Base-by-base conservation (phyloP, 2,113 vertebrate species). In the Polyodon spathula region DNA sequence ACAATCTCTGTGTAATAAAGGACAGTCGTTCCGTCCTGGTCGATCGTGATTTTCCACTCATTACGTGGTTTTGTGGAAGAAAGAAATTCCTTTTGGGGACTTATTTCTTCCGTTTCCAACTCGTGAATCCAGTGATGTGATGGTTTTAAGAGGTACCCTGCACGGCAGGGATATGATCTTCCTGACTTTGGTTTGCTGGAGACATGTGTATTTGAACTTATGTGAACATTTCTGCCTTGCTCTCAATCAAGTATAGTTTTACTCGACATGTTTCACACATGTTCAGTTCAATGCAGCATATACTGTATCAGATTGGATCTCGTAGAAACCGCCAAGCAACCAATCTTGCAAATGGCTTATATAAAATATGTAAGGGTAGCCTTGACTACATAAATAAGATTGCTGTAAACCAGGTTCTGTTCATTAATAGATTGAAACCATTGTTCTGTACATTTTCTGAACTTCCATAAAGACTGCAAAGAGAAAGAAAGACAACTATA, bases 131-230 rank as follows among this genome's bases (percentile, higher is more conserved):
- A 53, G 46, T 39, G 50, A 62, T 17, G 62, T 69, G 76, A 81
- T 78, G 81, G 73, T 77, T 78, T 83, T 81, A 84, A 80, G 78
- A 40, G 58, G 52, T 73, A 83, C 89, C 88, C 94, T 98, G 93
- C 94, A 97, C 82, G 87, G 95, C 95, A 97, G 94, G 89, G 87
- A 93, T 86, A 91, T 74, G 77, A 76, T 87, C 77, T 79, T 81
- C 84, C 77, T 89, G 85, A 83, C 89, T 93, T 94, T 96, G 90
- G 91, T 93, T 93, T 88, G 79, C 76, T 76, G 82, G 84, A 84
- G 81, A 86, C 78, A 80, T 71, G 73, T 70, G 67, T 77, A 65
- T 60, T 50, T 58, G 64, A 60, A 53, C 77, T 68, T 69, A 75
- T 68, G 65, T 40, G 75, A 77, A 68, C 74, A 67, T 50, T 62